These are phyloP conservation scores for Aphodius sticticus DNA, from an alignment of 2,888 invertebrate species.

Conservation along the genomic window DNA sequence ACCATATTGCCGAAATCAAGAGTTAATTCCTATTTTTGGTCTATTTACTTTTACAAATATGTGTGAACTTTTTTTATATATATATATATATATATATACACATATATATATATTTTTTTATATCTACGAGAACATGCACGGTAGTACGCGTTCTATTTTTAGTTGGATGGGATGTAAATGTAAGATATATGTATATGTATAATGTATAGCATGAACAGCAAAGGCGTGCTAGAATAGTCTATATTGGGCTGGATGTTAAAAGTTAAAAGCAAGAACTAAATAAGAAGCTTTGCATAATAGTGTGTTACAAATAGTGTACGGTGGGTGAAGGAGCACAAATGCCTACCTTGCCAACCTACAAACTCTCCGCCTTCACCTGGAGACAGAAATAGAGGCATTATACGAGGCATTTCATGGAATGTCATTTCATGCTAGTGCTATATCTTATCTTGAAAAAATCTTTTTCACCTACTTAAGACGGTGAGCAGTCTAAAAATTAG, in stretches of 20 bases:
- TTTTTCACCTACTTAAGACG: slow-evolving; percentile 20
- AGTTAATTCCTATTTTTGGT: too few species aligned
- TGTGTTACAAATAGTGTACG: slow-evolving; percentile 41
- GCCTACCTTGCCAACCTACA: slow-evolving; percentile 81
- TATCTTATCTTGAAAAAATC: slow-evolving; percentile 44
- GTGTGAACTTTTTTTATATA: too few species aligned
- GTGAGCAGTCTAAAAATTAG: background rate
- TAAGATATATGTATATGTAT: slow-evolving; percentile 33
- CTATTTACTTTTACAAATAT: too few species aligned
- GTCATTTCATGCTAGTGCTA: slow-evolving; percentile 59
- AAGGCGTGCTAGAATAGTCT: slow-evolving; percentile 55
- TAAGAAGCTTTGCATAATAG: slow-evolving; percentile 45
- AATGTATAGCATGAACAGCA: slow-evolving; percentile 49
- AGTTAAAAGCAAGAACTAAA: slow-evolving; percentile 57
- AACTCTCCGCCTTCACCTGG: slow-evolving; percentile 80
- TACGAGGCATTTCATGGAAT: slow-evolving; percentile 61
- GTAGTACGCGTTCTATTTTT: background rate
- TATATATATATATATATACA: too few species aligned
- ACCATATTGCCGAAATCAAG: too few species aligned
- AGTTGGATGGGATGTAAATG: slow-evolving; percentile 16
- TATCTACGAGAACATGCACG: too few species aligned
- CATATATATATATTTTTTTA: too few species aligned
- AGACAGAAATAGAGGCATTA: slow-evolving; percentile 69
- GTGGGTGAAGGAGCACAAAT: slow-evolving; percentile 64
- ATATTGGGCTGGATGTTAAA: slow-evolving; percentile 40